phyloP scores from a whole-genome alignment of 2,113 vertebrate species.

The Scomber colias region DNA sequence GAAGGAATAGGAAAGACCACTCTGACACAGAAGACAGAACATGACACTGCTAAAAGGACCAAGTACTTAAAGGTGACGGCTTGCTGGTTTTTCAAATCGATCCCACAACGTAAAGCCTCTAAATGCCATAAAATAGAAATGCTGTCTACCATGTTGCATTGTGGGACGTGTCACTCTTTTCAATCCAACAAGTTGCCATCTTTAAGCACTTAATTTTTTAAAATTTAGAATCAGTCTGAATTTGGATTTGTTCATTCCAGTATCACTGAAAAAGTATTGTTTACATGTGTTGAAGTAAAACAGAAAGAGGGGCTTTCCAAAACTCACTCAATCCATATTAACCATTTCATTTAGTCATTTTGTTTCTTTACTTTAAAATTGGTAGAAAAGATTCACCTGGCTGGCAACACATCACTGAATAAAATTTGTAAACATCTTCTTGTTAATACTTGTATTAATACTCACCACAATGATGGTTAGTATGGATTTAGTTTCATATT shows the following conservation, averaged over 20 bases:
- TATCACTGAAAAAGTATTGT: background rate
- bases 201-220: constrained; percentile 23
- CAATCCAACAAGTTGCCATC: constrained; percentile 15
- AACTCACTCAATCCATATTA: background rate
- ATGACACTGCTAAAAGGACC: constrained; percentile 14
- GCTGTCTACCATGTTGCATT: constrained; percentile 35
- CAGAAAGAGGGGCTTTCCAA: background rate
- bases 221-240: background rate
- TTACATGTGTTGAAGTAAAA: constrained; percentile 2
- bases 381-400: constrained; percentile 7
- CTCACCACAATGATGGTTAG: background rate
- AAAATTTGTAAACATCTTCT: background rate
- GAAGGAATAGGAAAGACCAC: constrained; percentile 8
- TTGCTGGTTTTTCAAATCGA: constrained; percentile 14
- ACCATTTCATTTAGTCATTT: background rate
- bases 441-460: background rate
- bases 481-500: constrained; percentile 12
- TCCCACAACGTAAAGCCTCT: constrained; percentile 2
- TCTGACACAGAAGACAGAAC: constrained; percentile 1
- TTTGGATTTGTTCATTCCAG: background rate
- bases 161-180: constrained; percentile 7
- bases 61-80: constrained; percentile 40
- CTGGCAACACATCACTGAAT: background rate
- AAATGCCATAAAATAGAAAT: background rate
- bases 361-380: constrained; percentile 20